These are phyloP conservation scores for Corythaixoides concolor DNA, from an alignment of 2,113 vertebrate genomes.

Conservation along the genomic window DNA sequence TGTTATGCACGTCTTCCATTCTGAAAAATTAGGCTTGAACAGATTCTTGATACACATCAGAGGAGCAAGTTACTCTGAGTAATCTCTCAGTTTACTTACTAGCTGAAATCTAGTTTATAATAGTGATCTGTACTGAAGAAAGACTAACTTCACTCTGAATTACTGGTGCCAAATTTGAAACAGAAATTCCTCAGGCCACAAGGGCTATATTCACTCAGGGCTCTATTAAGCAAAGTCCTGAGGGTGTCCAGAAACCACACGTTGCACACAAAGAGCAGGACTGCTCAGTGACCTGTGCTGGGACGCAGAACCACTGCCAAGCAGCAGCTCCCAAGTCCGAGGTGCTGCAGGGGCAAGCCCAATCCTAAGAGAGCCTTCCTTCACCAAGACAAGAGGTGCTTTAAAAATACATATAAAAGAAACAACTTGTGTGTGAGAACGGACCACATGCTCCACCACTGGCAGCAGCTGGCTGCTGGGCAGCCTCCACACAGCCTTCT, in stretches of 20 bases:
- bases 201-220: neutral
- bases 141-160: neutral
- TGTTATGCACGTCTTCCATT: neutral
- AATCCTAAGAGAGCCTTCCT: neutral
- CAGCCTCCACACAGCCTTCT: neutral
- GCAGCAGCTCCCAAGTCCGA: neutral
- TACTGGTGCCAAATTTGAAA: neutral
- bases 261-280: neutral
- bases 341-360: neutral
- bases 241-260: neutral
- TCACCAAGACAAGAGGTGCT: neutral
- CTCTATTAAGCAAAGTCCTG: constrained; percentile 29
- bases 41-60: neutral
- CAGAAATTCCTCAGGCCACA: neutral
- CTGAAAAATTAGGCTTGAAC: constrained; percentile 41
- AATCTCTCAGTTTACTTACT: neutral
- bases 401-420: neutral
- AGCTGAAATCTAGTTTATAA: neutral
- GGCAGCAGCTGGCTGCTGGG: neutral
- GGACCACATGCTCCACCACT: neutral
- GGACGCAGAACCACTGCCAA: neutral
- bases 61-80: neutral
- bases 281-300: neutral
- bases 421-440: neutral
- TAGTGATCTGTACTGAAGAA: neutral